A percentile compares a stretch with the other conserved stretches of the same genome.
Evolutionary conservation across 1,140 invertebrate genomes (phyloP).

Genomic region (Chelonus insularis): DNA sequence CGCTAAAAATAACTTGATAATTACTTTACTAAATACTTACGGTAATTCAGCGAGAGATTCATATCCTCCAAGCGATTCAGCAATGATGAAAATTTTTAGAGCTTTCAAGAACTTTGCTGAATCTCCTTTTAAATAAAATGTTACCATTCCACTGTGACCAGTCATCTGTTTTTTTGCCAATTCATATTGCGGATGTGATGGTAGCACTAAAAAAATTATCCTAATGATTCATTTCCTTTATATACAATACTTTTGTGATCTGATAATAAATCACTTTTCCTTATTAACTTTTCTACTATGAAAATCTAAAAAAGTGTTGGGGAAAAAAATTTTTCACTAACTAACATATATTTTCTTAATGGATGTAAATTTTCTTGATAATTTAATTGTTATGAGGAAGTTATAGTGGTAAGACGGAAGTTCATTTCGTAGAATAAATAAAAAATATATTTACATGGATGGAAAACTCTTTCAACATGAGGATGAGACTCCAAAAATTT

Average conservation of each 20-base stretch:
- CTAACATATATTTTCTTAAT: no score
- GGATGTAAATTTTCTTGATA: no score
- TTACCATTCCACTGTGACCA: constrained; percentile 92
- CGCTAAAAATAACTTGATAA: no score
- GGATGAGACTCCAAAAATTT: constrained; percentile 79
- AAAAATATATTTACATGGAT: constrained; percentile 69
- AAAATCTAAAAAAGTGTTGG: no score
- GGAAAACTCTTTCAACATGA: constrained; percentile 78
- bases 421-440: not conserved
- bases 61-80: constrained; percentile 94
- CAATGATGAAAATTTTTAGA: constrained; percentile 84
- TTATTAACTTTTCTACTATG: no score
- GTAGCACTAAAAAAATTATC: constrained; percentile 65
- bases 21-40: no score
- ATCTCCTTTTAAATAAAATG: constrained; percentile 86
- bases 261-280: no score
- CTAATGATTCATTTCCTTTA: not conserved
- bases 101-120: constrained; percentile 76
- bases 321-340: no score
- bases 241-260: no score
- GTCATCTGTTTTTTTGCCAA: constrained; percentile 80
- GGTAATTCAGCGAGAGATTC: constrained; percentile 89
- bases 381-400: no score
- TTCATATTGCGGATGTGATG: constrained; percentile 90
- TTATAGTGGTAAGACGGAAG: no score